phyloP scores from a whole-genome alignment of 2,797 vertebrate genomes.

The Emys orbicularis region DNA sequence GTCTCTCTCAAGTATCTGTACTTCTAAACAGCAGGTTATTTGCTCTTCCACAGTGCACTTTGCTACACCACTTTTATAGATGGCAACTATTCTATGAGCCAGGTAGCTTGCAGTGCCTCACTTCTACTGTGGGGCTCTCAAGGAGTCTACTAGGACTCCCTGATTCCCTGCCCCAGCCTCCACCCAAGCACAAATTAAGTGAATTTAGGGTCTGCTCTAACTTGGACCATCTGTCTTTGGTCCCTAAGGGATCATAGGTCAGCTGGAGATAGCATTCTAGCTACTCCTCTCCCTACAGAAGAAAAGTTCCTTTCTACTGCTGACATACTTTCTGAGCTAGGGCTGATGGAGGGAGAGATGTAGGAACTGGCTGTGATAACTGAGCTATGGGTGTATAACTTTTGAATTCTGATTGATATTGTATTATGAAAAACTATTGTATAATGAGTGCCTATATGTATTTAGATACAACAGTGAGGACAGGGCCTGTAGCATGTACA shows the following conservation, averaged over 20 bases:
- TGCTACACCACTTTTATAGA: accelerated
- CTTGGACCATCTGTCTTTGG: neutral
- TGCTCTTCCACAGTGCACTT: neutral
- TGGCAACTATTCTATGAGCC: neutral
- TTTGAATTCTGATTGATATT: neutral
- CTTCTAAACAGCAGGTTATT: neutral
- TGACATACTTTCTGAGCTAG: neutral
- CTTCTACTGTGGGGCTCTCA: neutral
- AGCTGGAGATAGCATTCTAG: neutral
- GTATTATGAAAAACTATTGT: neutral
- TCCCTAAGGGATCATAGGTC: neutral
- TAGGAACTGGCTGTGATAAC: neutral
- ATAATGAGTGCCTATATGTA: neutral
- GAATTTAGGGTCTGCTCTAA: neutral
- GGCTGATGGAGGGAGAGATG: neutral
- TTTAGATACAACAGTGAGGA: neutral
- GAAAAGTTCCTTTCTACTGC: neutral
- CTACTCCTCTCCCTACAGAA: neutral
- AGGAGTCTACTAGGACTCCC: neutral
- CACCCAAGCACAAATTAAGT: neutral
- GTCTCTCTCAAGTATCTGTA: neutral
- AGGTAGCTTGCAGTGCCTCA: neutral
- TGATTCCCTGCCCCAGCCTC: neutral
- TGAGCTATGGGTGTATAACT: neutral
- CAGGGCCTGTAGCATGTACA: neutral